These are phyloP conservation scores for Psettodes erumei DNA, from an alignment of 2,113 vertebrate species.

Conservation along the genomic window DNA sequence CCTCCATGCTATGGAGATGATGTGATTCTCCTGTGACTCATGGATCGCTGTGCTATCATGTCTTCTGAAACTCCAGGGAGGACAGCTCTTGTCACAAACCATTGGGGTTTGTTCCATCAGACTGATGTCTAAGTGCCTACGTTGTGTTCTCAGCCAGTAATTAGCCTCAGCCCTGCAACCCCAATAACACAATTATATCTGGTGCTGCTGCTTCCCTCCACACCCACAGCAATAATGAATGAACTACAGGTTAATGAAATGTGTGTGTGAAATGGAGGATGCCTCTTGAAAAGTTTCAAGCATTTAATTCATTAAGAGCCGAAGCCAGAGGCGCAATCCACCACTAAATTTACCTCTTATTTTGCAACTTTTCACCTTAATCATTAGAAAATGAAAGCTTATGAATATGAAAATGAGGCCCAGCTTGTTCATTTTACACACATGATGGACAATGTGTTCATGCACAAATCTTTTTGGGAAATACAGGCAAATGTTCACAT, in stretches of 20 bases:
- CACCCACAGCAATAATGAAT: conserved; percentile 73
- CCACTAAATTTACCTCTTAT: conserved; percentile 48
- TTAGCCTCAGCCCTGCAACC: conserved; percentile 74
- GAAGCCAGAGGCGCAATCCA: conserved; percentile 49
- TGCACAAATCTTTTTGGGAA: conserved; percentile 24
- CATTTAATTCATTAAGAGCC: conserved; percentile 66
- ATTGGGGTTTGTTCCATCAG: conserved; percentile 72
- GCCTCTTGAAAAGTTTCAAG: conserved; percentile 66
- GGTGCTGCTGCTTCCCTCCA: conserved; percentile 61
- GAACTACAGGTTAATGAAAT: conserved; percentile 79
- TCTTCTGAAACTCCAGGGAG: conserved; percentile 60
- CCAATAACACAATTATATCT: conserved; percentile 75
- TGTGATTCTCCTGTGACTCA: conserved; percentile 64
- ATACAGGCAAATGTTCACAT: conserved; percentile 52
- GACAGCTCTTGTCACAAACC: conserved; percentile 67
- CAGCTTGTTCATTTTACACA: conserved; percentile 62
- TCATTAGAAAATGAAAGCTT: conserved; percentile 60
- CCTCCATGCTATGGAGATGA: conserved; percentile 56
- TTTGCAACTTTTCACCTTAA: conserved; percentile 57
- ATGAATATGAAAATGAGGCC: conserved; percentile 51
- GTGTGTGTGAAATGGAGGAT: conserved; percentile 69
- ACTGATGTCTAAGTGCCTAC: conserved; percentile 72
- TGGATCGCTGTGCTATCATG: conserved; percentile 64
- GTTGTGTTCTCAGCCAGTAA: conserved; percentile 76
- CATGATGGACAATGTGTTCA: conserved; percentile 49